Conservation (phyloP, 2,797 vertebrate species). For the Phoxinus dragarum region DNA sequence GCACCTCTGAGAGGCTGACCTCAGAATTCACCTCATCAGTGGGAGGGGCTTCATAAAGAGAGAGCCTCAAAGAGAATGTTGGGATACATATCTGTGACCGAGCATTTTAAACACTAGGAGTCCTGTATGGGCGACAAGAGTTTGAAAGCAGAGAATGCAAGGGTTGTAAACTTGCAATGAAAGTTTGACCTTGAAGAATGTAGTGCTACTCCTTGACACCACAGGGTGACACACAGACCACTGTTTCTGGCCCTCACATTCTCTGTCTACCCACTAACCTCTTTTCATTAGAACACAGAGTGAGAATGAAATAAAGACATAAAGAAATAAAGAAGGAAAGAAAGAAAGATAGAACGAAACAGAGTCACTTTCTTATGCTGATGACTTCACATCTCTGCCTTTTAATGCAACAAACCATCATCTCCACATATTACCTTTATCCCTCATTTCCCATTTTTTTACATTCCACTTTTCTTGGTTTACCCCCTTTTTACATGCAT, state of each 20-base stretch:
- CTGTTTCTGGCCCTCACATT: conserved; percentile 61
- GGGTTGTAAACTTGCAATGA: conserved; percentile 72
- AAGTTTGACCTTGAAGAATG: conserved; percentile 73
- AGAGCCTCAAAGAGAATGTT: conserved; percentile 57
- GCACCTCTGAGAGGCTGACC: conserved; percentile 66
- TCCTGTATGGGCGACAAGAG: conserved; percentile 73
- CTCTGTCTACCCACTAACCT: conserved; percentile 20
- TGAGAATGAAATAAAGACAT: neutral
- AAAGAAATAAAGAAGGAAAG: neutral
- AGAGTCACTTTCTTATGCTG: conserved; percentile 60
- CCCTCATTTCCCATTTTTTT: conserved; percentile 61
- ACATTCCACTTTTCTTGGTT: conserved; percentile 63
- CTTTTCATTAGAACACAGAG: conserved; percentile 65
- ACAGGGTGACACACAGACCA: conserved; percentile 33
- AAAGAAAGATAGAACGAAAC: neutral
- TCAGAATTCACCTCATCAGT: conserved; percentile 69
- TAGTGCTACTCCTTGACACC: conserved; percentile 66
- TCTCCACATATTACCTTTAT: conserved; percentile 72
- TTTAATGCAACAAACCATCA: conserved; percentile 72
- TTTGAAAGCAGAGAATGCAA: conserved; percentile 75
- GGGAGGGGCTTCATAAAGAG: conserved; percentile 65
- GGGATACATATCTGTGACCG: conserved; percentile 55
- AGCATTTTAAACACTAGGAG: conserved; percentile 56
- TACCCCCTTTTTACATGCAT: conserved; percentile 70
- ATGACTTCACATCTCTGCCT: conserved; percentile 60